Base-by-base conservation (phyloP, 2,888 invertebrate genomes). In the Kuschelorhynchus macadamiae region DNA sequence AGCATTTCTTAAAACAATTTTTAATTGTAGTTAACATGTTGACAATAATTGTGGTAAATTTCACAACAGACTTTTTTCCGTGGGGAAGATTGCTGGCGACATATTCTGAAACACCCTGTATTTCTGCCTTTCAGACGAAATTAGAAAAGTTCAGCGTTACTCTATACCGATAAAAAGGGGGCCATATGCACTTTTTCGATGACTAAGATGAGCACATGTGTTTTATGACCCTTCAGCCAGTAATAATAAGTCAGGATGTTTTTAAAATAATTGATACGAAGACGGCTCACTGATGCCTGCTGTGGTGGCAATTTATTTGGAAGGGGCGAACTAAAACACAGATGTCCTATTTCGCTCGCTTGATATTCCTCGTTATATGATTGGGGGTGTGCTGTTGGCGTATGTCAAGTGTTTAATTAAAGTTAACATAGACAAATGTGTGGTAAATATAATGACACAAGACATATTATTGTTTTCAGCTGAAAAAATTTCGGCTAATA, bases 141-240 rank as follows among this genome's bases (percentile, higher is more conserved):
- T 33, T 33, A 33, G 33, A 33, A 21, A 9, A 30, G 14, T 32
- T 20, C 16, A 41, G 9, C 41, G 16, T 39, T 33, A n/a, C n/a
- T n/a, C n/a, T 41, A 11, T 33, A n/a, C 9, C 33, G n/a, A 33
- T 33, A 33, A 33, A 36, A 11, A 39, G n/a, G 11, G 17, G 12
- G 42, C 42, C 41, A 55, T 55, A 21, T 56, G 42, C 32, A 20
- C 21, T 42, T 32, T 30, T 56, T 44, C 17, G 30, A 56, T 56
- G 55, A 56, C 55, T 56, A 56, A 56, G 55, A 56, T 30, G 42
- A 30, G 17, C 55, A 56, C 55, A 56, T 56, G 55, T 56, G 42
- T 42, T 56, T 55, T 56, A 56, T 56, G 41, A 18, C 55, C 36
- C 52, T 20, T 36, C 55, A 42, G 42, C 42, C 16, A 25, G 12